Conservation (phyloP, 1,140 invertebrate genomes). For the Drosophila burlai region DNA sequence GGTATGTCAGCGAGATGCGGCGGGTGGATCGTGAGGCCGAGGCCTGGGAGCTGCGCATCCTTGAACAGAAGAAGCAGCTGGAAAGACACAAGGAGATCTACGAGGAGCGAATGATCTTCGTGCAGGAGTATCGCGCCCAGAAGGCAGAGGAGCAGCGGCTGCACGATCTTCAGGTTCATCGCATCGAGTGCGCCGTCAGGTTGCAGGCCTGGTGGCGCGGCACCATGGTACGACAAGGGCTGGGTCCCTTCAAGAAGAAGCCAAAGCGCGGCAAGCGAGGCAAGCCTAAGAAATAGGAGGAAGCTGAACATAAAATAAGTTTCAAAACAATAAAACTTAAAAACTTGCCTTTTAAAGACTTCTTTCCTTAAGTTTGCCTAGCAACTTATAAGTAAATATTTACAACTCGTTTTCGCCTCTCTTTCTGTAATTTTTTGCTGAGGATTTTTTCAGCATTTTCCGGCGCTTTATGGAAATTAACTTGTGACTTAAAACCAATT, state of each 20-base stretch:
- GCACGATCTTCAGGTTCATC: constrained; percentile 68
- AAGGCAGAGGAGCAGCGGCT: constrained; percentile 73
- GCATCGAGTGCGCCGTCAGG: constrained; percentile 68
- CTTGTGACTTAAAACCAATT: constrained; percentile 77
- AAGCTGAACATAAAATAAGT: not conserved
- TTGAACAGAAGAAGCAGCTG: constrained; percentile 61
- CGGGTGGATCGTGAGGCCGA: constrained; percentile 57
- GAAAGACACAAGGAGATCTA: constrained; percentile 62
- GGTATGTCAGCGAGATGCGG: constrained; percentile 61
- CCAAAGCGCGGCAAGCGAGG: constrained; percentile 86
- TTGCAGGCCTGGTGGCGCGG: constrained; percentile 90
- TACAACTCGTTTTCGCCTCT: not conserved
- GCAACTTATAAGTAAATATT: not conserved
- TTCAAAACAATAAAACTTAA: not conserved
- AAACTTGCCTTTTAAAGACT: not conserved
- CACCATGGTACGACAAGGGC: constrained; percentile 88
- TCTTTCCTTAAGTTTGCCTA: not conserved
- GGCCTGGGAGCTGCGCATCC: constrained; percentile 64
- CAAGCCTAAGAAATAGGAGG: constrained; percentile 64
- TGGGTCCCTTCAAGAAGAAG: constrained; percentile 88
- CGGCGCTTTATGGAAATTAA: constrained; percentile 68
- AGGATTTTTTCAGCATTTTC: not conserved
- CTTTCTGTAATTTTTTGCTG: not conserved
- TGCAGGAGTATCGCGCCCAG: constrained; percentile 62
- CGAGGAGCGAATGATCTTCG: constrained; percentile 56